Evolutionary conservation across 2,888 invertebrate species (phyloP).

Genomic region (Nomada fabriciana): DNA sequence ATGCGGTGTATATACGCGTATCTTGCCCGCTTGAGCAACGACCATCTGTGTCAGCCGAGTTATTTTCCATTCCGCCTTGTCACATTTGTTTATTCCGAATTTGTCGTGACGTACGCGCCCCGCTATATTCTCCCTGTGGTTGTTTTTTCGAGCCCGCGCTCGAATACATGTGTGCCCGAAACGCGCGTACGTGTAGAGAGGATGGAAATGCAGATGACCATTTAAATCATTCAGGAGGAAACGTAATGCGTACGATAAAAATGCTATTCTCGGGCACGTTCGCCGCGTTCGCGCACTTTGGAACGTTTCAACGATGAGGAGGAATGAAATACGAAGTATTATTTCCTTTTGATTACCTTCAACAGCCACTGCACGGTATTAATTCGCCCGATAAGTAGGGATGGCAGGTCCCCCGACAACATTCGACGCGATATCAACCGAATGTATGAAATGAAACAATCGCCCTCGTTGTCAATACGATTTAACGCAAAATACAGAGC

Average conservation of each 20-base stretch:
- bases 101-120: slow-evolving; percentile 58
- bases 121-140: slow-evolving; percentile 25
- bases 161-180: slow-evolving; percentile 14
- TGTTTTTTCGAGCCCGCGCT: slow-evolving; percentile 11
- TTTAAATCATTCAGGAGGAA: slow-evolving; percentile 42
- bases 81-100: slow-evolving; percentile 71
- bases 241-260: slow-evolving; percentile 23
- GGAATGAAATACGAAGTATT: not conserved
- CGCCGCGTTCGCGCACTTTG: not conserved
- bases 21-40: slow-evolving; percentile 56
- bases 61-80: slow-evolving; percentile 74
- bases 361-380: not conserved
- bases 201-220: slow-evolving; percentile 28
- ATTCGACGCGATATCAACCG: not conserved
- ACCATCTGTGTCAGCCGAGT: slow-evolving; percentile 68
- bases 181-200: slow-evolving; percentile 23
- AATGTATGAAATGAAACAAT: not conserved
- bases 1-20: slow-evolving; percentile 24
- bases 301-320: not conserved
- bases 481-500: too few species aligned
- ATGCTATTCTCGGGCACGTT: slow-evolving; percentile 2
- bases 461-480: too few species aligned
- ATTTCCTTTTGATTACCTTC: not conserved
- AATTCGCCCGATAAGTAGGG: too few species aligned
- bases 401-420: too few species aligned